Evolutionary conservation across 1,140 invertebrate species (phyloP).

Genomic region (Drosophila saltans): DNA sequence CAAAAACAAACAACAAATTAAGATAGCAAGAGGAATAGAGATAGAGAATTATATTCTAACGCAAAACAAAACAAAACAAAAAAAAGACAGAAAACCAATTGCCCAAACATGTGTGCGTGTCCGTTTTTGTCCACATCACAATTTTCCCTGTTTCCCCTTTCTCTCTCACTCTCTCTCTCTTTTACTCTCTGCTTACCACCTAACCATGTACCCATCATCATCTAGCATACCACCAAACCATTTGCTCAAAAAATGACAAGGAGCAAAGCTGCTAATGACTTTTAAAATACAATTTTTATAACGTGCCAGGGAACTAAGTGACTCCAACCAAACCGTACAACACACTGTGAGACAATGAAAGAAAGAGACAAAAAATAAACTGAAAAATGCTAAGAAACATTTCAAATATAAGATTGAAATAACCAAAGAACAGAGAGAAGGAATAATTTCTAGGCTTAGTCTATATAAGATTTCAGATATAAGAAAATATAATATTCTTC

Average conservation of each 20-base stretch:
- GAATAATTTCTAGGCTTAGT: no score
- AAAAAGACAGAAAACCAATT: slow-evolving; percentile 14
- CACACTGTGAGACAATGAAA: not conserved
- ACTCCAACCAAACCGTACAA: slow-evolving; percentile 7
- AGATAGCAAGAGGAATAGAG: not conserved
- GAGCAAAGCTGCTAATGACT: slow-evolving; percentile 60
- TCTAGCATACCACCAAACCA: slow-evolving; percentile 8
- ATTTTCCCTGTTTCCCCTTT: not conserved
- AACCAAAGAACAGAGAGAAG: no score
- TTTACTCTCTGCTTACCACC: no score
- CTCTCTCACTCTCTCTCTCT: no score
- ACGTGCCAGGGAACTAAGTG: slow-evolving; percentile 35
- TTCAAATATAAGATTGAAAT: not conserved
- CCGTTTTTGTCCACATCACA: not conserved
- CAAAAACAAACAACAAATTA: no score
- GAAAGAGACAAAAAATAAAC: not conserved
- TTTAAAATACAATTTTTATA: slow-evolving; percentile 62
- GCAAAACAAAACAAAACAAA: slow-evolving; percentile 25
- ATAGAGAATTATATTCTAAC: slow-evolving; percentile 33
- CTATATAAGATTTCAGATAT: no score
- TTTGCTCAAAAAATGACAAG: slow-evolving; percentile 42
- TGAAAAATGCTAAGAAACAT: not conserved
- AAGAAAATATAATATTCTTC: no score
- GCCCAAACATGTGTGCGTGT: slow-evolving; percentile 8
- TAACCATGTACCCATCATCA: not conserved